These are phyloP conservation scores for Scolopax rusticola DNA, from an alignment of 2,797 vertebrate species.

Conservation along the genomic window DNA sequence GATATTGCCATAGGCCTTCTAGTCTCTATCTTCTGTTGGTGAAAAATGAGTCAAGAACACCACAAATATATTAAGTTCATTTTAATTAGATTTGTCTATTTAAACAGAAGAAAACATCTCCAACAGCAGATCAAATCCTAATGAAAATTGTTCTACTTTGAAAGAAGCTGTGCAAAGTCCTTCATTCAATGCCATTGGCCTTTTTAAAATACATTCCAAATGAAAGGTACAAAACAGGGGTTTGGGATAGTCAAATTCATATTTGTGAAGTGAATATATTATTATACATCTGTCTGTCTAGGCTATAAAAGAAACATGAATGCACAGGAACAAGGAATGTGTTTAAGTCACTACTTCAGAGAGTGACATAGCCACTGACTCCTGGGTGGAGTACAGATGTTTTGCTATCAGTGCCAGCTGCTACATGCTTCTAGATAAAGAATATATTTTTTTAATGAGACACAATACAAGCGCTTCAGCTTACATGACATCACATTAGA, in stretches of 20 bases:
- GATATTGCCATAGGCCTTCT: background rate
- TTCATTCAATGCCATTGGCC: background rate
- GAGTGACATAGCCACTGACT: background rate
- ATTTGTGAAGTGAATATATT: background rate
- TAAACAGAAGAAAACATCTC: background rate
- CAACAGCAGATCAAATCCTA: background rate
- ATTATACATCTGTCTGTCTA: background rate
- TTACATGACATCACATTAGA: background rate
- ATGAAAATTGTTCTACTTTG: background rate
- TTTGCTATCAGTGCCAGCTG: background rate
- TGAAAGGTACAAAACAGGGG: background rate
- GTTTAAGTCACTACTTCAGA: background rate
- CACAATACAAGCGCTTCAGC: background rate
- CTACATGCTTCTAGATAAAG: background rate
- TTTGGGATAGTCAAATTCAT: background rate
- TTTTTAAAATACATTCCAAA: background rate
- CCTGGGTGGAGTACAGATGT: background rate
- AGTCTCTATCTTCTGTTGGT: background rate
- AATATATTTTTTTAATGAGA: background rate
- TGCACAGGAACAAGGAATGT: background rate
- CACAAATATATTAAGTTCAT: background rate
- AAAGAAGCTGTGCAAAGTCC: background rate
- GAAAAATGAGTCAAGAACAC: background rate
- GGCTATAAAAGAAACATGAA: rapidly evolving
- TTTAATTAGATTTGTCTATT: background rate